Base-by-base conservation (phyloP, 2,113 vertebrate genomes). In the Mirounga angustirostris region DNA sequence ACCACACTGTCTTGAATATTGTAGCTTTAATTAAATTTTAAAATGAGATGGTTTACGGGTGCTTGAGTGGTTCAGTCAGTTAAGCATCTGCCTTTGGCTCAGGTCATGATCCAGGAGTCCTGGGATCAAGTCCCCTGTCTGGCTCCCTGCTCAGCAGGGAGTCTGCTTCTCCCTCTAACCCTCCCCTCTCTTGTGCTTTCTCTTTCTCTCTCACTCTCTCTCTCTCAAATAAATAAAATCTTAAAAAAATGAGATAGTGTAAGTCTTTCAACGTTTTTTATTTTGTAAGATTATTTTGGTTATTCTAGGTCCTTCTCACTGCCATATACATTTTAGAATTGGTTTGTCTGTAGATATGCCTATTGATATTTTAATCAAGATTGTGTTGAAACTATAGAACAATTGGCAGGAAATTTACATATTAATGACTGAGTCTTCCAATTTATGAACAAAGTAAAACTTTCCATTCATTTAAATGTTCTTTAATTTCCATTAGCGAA, bases 401-500 rank as follows among this genome's bases (percentile, higher is more conserved):
- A 56, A 46, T 71, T 71, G 95, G 26, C 46, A 36, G 36, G 76
- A 13, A 83, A 63, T 33, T 81, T 74, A 56, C 1, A 24, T 73
- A 86, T 28, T 74, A 65, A n/a, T 9, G 14, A 12, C 9, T 79
- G 10, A 76, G 18, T 24, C 54, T 89, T 65, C 12, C 6, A 83
- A 65, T 43, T 2, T 4, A 36, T 73, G 11, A 36, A 33, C 18
- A 84, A 30, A 61, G 5, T 24, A 71, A 50, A 89, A 67, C 3
- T 52, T 81, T 74, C 10, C 5, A 89, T 89, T 89, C n/a, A 85
- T 80, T 94, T 95, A 65, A 74, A 22, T 73, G 7, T 43, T 78
- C 28, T 93, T 93, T 91, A 50, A 79, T 71, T 95, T 87, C 22
- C 86, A 4, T 74, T n/a, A 67, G 28, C 18, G 83, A 94, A 80